Evolutionary conservation across 1,140 invertebrate genomes (phyloP).

Genomic region (Proctacanthus coquilletti): DNA sequence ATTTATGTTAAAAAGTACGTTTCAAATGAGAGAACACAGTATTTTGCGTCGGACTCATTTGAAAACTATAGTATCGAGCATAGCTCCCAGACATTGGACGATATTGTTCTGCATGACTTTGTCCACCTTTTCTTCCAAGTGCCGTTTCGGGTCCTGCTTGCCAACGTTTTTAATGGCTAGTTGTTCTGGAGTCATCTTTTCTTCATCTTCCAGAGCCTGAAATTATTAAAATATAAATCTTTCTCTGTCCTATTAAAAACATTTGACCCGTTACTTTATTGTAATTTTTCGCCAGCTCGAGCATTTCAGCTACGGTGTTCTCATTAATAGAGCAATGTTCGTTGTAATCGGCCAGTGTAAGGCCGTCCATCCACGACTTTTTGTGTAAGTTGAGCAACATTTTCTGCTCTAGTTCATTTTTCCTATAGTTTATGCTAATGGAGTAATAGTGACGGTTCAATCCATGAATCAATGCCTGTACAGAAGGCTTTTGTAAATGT

Average conservation of each 20-base stretch:
- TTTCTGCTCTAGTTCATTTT: constrained; percentile 98
- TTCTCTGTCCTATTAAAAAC: background rate
- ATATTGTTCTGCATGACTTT: constrained; percentile 96
- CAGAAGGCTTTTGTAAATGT: constrained; percentile 97
- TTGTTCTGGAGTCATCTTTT: constrained; percentile 99
- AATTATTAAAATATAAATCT: constrained; percentile 9
- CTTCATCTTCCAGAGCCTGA: constrained; percentile 92
- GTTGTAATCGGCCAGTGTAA: constrained; percentile 86
- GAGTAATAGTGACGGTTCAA: constrained; percentile 99
- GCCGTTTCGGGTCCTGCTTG: constrained; percentile 99
- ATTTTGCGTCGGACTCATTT: constrained; percentile 37
- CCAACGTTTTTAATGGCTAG: constrained; percentile 99
- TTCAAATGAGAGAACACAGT: too few species aligned
- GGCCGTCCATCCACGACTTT: constrained; percentile 98
- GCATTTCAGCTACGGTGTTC: constrained; percentile 88
- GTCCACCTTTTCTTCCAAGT: constrained; percentile 98
- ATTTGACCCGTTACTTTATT: constrained; percentile 60
- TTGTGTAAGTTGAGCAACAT: constrained; percentile 99
- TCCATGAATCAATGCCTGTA: constrained; percentile 97
- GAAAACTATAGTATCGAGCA: constrained; percentile 96
- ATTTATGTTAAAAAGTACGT: too few species aligned
- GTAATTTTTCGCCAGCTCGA: constrained; percentile 95
- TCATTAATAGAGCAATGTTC: constrained; percentile 87
- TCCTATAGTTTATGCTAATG: constrained; percentile 98
- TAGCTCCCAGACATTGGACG: constrained; percentile 94